Conservation (phyloP, 64 coral and sea anemone species). For the Montipora capricornis region DNA sequence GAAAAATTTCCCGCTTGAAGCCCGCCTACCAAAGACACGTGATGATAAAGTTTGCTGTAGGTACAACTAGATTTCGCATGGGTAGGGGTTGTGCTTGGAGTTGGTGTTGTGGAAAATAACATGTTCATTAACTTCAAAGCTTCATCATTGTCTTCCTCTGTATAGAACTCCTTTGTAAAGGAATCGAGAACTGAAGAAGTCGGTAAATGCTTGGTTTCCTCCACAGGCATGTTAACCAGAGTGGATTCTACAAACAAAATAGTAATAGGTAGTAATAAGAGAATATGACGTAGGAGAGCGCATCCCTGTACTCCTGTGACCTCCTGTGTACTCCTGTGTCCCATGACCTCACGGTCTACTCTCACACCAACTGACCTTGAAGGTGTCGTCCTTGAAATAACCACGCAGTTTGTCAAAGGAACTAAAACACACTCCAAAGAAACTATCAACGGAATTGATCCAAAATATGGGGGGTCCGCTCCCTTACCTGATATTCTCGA, state of each 20-base stretch:
- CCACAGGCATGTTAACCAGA: neutral
- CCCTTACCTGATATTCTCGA: too few relatives aligned
- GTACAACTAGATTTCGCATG: slow-evolving; percentile 39
- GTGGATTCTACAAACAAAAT: slow-evolving; percentile 5
- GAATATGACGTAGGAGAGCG: too few relatives aligned
- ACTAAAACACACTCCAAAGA: too few relatives aligned
- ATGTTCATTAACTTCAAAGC: slow-evolving; percentile 5
- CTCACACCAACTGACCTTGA: too few relatives aligned
- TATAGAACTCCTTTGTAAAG: neutral
- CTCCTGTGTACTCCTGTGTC: too few relatives aligned
- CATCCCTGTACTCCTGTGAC: too few relatives aligned
- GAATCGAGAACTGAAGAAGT: neutral
- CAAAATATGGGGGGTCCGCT: too few relatives aligned
- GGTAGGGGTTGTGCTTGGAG: neutral
- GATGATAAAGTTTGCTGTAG: slow-evolving; percentile 79
- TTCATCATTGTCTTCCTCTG: neutral
- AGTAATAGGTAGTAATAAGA: too few relatives aligned
- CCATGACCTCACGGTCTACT: too few relatives aligned
- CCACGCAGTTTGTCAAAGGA: too few relatives aligned
- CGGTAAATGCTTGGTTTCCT: neutral
- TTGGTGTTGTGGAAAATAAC: neutral
- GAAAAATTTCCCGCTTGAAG: slow-evolving; percentile 80
- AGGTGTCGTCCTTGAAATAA: too few relatives aligned
- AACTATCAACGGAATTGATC: too few relatives aligned
- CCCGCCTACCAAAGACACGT: slow-evolving; percentile 88